Base-by-base conservation (phyloP, 2,888 invertebrate species). In the Tetrapedia diversipes region DNA sequence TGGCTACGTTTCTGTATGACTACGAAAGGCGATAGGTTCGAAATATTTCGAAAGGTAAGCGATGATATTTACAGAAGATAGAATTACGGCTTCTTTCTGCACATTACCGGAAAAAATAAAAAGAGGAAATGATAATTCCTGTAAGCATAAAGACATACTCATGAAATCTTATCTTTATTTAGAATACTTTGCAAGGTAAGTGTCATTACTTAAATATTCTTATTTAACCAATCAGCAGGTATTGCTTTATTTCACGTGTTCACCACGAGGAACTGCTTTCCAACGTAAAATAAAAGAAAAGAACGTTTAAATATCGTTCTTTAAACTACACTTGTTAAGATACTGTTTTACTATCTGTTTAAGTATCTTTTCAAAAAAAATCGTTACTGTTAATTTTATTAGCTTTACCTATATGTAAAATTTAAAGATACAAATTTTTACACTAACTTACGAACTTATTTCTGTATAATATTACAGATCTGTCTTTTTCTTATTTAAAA, bases 131-230 rank as follows among this genome's bases (percentile, higher is more conserved):
- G 41, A 43, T 14, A n/a, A 68, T 51, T 56, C 67, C 34, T 19
- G 43, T 43, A 41, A n/a, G n/a, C n/a, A n/a, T 22, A 63, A 68
- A 73, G 19, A 11, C 22, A 47, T 24, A 39, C 4, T 19, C 29
- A 29, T 16, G 51, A 29, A 73, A 77, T 77, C 73, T 57, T 64
- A 64, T 67, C 57, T 63, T 41, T 53, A 27, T 77, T 63, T 53
- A 47, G 19, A 45, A 34, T 73, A 57, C 37, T 24, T 34, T 16
- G 47, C 6, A 51, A 34, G 37, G 4, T 45, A 47, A 56, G 43
- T 71, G 72, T 76, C 76, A 67, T 59, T 77, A 47, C 39, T 67
- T 64, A 56, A 77, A 77, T 73, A 77, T 77, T 77, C 67, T 63
- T 53, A 27, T 32, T 37, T 39, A 16, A 53, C 53, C 57, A 22